Percentiles rank a stretch among this genome's conserved stretches.
Conservation (phyloP, 2,113 vertebrate species). For the Probosciger aterrimus region DNA sequence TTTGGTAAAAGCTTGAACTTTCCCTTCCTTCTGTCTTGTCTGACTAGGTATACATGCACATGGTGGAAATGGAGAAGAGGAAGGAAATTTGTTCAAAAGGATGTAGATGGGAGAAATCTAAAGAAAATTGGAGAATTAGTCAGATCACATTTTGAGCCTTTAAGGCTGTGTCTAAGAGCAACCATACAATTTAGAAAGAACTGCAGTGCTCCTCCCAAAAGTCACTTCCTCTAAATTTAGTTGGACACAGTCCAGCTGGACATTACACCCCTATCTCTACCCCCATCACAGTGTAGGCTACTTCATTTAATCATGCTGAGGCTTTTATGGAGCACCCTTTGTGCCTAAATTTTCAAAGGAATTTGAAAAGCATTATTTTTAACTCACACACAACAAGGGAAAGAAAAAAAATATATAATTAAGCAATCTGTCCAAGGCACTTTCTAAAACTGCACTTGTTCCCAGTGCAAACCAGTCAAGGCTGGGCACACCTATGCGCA, state of each 20-base stretch:
- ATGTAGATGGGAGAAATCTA: background rate
- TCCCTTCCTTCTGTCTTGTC: background rate
- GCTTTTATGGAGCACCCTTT: background rate
- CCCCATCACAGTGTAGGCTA: background rate
- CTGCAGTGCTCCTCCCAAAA: background rate
- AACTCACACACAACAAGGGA: background rate
- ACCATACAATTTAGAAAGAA: background rate
- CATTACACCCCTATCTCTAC: background rate
- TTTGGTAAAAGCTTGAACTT: background rate
- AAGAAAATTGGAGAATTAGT: background rate
- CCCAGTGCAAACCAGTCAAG: background rate
- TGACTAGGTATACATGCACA: background rate
- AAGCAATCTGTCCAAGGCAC: background rate
- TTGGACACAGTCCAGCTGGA: background rate
- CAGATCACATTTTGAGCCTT: background rate
- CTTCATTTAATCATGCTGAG: background rate
- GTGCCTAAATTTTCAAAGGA: background rate
- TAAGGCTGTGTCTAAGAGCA: background rate
- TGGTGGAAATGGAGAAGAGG: background rate
- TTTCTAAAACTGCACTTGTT: background rate
- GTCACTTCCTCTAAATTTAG: background rate
- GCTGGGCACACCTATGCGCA: background rate
- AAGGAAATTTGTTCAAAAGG: background rate
- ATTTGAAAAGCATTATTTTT: background rate
- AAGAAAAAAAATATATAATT: background rate